Base-by-base conservation (phyloP, 2,797 vertebrate genomes). In the Erethizon dorsatum region DNA sequence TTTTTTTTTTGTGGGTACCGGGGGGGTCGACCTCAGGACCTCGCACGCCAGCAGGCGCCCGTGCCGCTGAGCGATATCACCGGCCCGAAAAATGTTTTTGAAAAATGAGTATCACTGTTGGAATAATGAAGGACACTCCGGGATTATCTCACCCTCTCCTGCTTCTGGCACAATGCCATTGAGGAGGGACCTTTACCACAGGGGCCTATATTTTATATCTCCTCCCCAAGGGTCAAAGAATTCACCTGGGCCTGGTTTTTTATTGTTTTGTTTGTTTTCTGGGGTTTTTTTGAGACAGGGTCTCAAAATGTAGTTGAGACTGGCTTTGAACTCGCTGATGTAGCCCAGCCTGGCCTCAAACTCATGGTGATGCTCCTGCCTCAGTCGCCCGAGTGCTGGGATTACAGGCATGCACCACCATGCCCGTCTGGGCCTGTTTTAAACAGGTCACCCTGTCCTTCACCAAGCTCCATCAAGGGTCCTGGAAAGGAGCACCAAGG, bases 1-100 rank as follows among this genome's bases (percentile, higher is more conserved):
- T n/a, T n/a, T n/a, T n/a, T n/a, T n/a, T n/a, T n/a, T n/a, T n/a
- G n/a, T n/a, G n/a, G n/a, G n/a, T n/a, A n/a, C n/a, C n/a, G n/a
- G n/a, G n/a, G n/a, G n/a, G n/a, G n/a, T n/a, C n/a, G n/a, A n/a
- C n/a, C n/a, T n/a, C n/a, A n/a, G n/a, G n/a, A n/a, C n/a, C n/a
- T n/a, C n/a, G n/a, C n/a, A n/a, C n/a, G n/a, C n/a, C n/a, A n/a
- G n/a, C n/a, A n/a, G n/a, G n/a, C n/a, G n/a, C n/a, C n/a, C n/a
- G n/a, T n/a, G n/a, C n/a, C n/a, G n/a, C n/a, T n/a, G n/a, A n/a
- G n/a, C n/a, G n/a, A n/a, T n/a, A n/a, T n/a, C n/a, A n/a, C n/a
- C n/a, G n/a, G n/a, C n/a, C n/a, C n/a, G n/a, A n/a, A 89, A 91
- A 89, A 33, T 13, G 2, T 57, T 20, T 50, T 65, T 96, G 84